Evolutionary conservation across 2,888 invertebrate genomes (phyloP), one percentile per base, ranked within the genome.

Genomic region (Troglohyphantes excavatus): DNA sequence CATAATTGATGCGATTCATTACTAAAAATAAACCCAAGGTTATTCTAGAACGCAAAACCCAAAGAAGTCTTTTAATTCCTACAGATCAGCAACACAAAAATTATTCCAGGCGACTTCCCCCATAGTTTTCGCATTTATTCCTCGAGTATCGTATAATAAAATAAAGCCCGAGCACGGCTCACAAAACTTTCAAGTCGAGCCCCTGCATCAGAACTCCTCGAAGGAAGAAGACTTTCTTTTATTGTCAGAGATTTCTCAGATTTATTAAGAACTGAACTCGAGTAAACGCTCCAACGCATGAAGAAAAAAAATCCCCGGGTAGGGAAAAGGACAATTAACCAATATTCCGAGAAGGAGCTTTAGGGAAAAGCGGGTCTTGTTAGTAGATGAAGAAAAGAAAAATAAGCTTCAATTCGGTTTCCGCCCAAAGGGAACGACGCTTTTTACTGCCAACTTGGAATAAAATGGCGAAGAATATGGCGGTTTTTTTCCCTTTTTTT

Each of bases 171-270:
- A 13, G 82, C 82, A 82, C 70, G 82, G 61, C 70, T 70, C 82
- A 82, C 82, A 72, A 82, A 82, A 82, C 82, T 72, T 82, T 82
- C 70, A 82, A 82, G 82, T 70, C 61, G 53, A n/a, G 39, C 59
- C 61, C 72, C 61, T 21, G 61, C 59, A 59, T 72, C 59, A 72
- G 23, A 43, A 26, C 19, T 33, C 33, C 11, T 23, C 63, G 21
- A 63, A 59, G 17, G 17, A 17, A 59, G 2, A 59, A 21, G 63
- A 23, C 5, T 23, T 72, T 23, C 46, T 43, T 63, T 63, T 63
- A 21, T 63, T 63, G 26, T 23, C 26, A 21, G 43, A 65, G 78
- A 68, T 53, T 67, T 81, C 68, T 27, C 68, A 81, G 81, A 81
- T 81, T 81, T 81, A 68, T 81, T 81, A 81, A 81, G 68, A 59